Base-by-base conservation (phyloP, 2,888 invertebrate genomes). In the Chrysolina americana region DNA sequence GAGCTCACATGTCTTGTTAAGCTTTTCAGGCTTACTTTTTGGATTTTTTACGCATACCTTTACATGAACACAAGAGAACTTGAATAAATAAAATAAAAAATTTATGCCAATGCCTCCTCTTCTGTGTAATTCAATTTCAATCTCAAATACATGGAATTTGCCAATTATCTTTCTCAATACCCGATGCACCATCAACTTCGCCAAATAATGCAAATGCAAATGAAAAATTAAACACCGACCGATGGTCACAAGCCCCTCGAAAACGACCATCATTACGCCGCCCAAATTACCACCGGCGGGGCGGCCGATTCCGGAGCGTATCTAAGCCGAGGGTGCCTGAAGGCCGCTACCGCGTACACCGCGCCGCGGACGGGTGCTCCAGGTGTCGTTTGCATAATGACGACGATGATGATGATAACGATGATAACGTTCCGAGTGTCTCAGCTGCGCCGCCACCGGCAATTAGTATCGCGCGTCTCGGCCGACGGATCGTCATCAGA, bases 361-460 rank as follows among this genome's bases (percentile, higher is more conserved):
- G 17, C 50, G 44, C 50, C 36, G 11, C 10, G 44, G 66, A 64
- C 69, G 64, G 71, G 68, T 68, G 71, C 71, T 62, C 63, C 73
- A 68, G 48, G 56, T 69, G 79, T 79, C 83, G 87, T 87, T 87
- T 87, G 83, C 87, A 87, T 87, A 87, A 87, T 87, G 86, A 85
- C 84, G 84, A 85, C 86, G 86, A 87, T 86, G 86, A 86, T 86
- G 86, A 87, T 87, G 86, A 86, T 87, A 85, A 85, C 83, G 84
- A 85, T 86, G 86, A 87, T 87, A 86, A 86, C 86, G 83, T 85
- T 86, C 85, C 85, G 86, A 86, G 83, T 83, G 84, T 81, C 81
- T 86, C 87, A 87, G 86, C 87, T 87, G 87, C 85, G 80, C 83
- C 81, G 82, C 85, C 83, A 79, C 80, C 77, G 66, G 86, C 86